Percentiles rank a stretch among this genome's conserved stretches.
phyloP scores from a whole-genome alignment of 2,113 vertebrate species.

The Panurus biarmicus region DNA sequence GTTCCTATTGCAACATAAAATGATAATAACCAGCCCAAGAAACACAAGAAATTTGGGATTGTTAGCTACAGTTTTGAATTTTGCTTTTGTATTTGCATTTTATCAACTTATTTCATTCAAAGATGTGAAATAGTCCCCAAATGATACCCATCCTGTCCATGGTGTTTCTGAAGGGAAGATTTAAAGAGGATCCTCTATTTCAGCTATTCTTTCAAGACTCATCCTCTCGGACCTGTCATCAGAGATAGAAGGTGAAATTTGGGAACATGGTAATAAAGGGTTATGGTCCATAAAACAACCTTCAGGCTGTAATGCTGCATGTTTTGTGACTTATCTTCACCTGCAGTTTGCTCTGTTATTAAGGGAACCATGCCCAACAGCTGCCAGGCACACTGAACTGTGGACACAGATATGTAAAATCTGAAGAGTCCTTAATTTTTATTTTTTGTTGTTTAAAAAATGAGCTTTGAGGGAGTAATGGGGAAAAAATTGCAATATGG shows the following conservation, averaged over 20 bases:
- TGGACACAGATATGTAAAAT: not conserved
- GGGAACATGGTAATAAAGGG: not conserved
- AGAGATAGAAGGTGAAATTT: not conserved
- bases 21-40: not conserved
- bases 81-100: not conserved
- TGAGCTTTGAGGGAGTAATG: not conserved
- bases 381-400: not conserved
- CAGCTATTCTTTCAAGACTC: not conserved
- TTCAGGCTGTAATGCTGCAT: not conserved
- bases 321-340: not conserved
- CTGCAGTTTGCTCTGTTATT: not conserved
- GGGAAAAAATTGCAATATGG: not conserved
- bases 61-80: not conserved
- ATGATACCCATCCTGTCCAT: not conserved
- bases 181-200: not conserved
- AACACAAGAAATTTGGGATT: not conserved
- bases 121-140: not conserved
- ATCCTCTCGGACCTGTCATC: not conserved
- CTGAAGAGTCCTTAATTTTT: not conserved
- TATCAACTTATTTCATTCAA: not conserved
- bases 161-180: not conserved
- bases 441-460: not conserved
- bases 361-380: not conserved
- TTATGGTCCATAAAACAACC: not conserved
- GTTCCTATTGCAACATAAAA: not conserved